phyloP scores from a whole-genome alignment of 2,797 vertebrate genomes.

The Vireo griseus region DNA sequence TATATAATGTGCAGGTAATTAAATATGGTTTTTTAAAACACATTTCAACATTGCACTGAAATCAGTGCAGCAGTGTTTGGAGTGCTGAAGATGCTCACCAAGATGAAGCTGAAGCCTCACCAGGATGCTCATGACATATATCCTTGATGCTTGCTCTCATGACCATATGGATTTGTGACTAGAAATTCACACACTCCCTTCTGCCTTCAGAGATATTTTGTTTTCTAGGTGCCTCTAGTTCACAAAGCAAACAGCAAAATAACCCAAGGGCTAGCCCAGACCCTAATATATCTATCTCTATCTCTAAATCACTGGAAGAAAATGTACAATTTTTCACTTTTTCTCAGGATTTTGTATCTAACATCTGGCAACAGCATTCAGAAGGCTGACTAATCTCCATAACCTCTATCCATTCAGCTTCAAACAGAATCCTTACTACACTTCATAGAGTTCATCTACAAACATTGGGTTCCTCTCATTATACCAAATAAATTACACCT shows the following conservation, averaged over 20 bases:
- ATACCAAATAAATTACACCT: neutral
- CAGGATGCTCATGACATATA: neutral
- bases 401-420: neutral
- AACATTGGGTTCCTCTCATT: neutral
- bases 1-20: neutral
- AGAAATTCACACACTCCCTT: neutral
- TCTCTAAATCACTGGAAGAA: neutral
- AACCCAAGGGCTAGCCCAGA: neutral
- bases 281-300: neutral
- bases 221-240: neutral
- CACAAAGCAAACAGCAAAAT: neutral
- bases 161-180: neutral
- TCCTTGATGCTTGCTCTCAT: neutral
- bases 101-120: neutral
- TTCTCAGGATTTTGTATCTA: neutral
- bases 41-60: neutral
- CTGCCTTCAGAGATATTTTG: neutral
- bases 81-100: neutral
- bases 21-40: neutral
- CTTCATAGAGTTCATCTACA: neutral
- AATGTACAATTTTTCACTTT: neutral
- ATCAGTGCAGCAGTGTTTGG: neutral
- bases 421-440: neutral
- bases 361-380: neutral
- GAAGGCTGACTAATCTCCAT: neutral